phyloP scores from a whole-genome alignment of 2,888 invertebrate species.

The Calliopum simillimum region DNA sequence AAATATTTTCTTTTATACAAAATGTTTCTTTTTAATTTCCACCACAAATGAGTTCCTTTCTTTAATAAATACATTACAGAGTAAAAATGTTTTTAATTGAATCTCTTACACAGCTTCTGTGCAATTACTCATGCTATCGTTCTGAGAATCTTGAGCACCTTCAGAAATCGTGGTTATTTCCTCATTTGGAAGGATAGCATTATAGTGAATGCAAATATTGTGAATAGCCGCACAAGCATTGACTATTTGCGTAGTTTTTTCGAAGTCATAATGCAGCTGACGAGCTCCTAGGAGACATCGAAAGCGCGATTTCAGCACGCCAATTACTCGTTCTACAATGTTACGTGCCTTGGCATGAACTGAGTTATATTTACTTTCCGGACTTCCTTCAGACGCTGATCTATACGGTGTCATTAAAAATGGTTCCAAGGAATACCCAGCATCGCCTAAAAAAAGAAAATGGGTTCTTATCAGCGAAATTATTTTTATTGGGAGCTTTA shows the following conservation, averaged over 20 bases:
- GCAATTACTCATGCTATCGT: no score
- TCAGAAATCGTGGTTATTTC: no score
- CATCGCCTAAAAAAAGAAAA: slow-evolving; percentile 34
- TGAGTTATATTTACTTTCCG: slow-evolving; percentile 28
- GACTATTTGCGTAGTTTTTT: slow-evolving; percentile 32
- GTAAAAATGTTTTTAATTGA: no score
- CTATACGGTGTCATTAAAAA: slow-evolving; percentile 36
- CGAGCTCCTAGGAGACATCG: slow-evolving; percentile 28
- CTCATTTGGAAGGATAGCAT: no score
- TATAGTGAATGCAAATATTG: no score
- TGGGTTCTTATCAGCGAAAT: background rate
- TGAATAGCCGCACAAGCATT: slow-evolving; percentile 12
- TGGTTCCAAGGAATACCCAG: slow-evolving; percentile 37
- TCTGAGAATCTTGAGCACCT: no score
- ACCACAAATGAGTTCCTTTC: no score
- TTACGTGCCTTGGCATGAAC: slow-evolving; percentile 26
- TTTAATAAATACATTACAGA: no score
- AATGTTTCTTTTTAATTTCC: no score
- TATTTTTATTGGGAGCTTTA: background rate
- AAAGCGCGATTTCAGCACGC: slow-evolving; percentile 35
- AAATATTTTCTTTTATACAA: no score
- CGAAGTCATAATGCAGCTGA: slow-evolving; percentile 31
- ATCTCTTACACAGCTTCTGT: no score
- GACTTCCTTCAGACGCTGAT: background rate
- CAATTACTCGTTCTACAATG: slow-evolving; percentile 31